phyloP scores from a whole-genome alignment of 2,113 vertebrate species.

The Brienomyrus brachyistius region DNA sequence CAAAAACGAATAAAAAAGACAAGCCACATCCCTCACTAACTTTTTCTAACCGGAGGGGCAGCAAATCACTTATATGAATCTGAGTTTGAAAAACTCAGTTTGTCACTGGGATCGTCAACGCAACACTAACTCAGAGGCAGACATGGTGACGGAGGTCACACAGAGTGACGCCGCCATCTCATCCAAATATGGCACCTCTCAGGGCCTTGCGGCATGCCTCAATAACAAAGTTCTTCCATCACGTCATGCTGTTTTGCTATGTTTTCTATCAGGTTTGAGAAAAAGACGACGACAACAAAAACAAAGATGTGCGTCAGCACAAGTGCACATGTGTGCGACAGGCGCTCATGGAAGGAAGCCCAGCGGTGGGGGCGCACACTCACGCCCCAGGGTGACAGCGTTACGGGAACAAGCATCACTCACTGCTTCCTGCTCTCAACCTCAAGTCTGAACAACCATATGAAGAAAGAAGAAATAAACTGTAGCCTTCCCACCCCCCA shows the following conservation, averaged over 20 bases:
- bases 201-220: not conserved
- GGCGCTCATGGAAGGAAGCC: not conserved
- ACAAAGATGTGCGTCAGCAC: not conserved
- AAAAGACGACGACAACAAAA: not conserved
- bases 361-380: not conserved
- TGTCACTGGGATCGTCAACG: not conserved
- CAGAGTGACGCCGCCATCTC: not conserved
- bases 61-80: not conserved
- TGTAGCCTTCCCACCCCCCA: not conserved
- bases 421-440: not conserved
- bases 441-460: not conserved
- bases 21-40: not conserved
- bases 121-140: not conserved
- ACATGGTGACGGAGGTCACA: not conserved
- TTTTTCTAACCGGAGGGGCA: not conserved
- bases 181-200: not conserved
- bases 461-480: not conserved
- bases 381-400: not conserved
- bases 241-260: not conserved
- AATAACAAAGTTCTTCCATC: constrained; percentile 6
- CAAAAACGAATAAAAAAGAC: not conserved
- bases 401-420: constrained; percentile 8
- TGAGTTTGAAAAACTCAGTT: not conserved
- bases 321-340: not conserved
- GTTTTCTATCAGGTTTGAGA: not conserved